phyloP scores from a whole-genome alignment of 2,888 invertebrate species.

The Xiphydria camelus region DNA sequence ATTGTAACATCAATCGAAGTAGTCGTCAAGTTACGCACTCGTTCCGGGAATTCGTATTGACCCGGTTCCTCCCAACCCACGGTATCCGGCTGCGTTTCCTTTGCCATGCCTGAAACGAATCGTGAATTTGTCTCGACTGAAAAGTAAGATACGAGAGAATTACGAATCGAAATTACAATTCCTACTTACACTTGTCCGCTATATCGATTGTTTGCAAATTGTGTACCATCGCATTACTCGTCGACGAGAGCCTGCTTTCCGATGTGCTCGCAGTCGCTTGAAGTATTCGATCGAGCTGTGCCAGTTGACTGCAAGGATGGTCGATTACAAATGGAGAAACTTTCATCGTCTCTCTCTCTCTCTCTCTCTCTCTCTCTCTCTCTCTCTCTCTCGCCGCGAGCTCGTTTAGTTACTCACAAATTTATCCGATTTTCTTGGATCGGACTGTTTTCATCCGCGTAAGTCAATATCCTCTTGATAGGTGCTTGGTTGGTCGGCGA shows the following conservation, averaged over 20 bases:
- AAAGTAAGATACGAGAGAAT: no score
- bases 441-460: slow-evolving; percentile 33
- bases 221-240: slow-evolving; percentile 36
- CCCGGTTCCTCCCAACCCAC: slow-evolving; percentile 74
- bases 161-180: not conserved
- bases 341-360: no score
- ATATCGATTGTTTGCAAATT: slow-evolving; percentile 31
- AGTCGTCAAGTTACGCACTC: no score
- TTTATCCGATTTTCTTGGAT: slow-evolving; percentile 37
- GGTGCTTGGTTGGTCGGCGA: slow-evolving; percentile 7
- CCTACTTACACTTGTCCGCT: slow-evolving; percentile 17
- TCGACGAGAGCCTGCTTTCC: slow-evolving; percentile 43
- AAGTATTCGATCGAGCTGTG: slow-evolving; percentile 45
- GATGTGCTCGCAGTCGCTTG: slow-evolving; percentile 37
- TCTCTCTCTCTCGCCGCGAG: no score
- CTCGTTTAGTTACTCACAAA: no score
- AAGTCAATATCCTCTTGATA: slow-evolving; percentile 43
- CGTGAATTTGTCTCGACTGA: no score
- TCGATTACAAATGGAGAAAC: no score
- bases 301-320: slow-evolving; percentile 42
- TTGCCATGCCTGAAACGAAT: slow-evolving; percentile 35
- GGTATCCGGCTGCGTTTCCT: slow-evolving; percentile 66
- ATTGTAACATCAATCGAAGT: no score
- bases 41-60: no score
- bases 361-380: no score